phyloP scores from a whole-genome alignment of 2,797 vertebrate genomes.

The Melanotaenia pygmaea region DNA sequence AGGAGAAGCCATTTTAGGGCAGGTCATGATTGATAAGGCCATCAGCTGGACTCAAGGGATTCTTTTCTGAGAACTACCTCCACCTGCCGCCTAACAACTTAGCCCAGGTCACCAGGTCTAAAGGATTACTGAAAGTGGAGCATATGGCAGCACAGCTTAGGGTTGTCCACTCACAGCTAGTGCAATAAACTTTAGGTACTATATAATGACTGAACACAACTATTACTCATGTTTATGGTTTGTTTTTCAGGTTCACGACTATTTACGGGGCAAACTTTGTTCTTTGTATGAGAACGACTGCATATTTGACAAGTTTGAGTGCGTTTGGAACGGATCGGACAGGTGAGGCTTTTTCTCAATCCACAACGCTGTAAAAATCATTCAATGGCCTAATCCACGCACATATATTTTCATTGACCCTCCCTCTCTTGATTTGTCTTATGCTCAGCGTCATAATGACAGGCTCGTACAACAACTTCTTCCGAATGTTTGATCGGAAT shows the following conservation, averaged over 20 bases:
- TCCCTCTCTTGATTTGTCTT: background rate
- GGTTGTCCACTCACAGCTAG: conserved; percentile 10
- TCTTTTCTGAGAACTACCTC: conserved; percentile 44
- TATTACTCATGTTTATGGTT: background rate
- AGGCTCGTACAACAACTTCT: conserved; percentile 97
- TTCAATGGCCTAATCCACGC: background rate
- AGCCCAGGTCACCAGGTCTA: conserved; percentile 55
- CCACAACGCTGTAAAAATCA: background rate
- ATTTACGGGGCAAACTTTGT: conserved; percentile 96
- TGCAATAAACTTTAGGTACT: conserved; percentile 7
- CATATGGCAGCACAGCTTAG: conserved; percentile 61
- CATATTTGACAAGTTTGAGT: conserved; percentile 99
- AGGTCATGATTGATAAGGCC: conserved; percentile 72
- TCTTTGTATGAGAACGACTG: conserved; percentile 99
- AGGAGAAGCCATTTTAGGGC: conserved; percentile 55
- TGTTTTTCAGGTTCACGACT: conserved; percentile 92
- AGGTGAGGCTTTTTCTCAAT: conserved; percentile 82
- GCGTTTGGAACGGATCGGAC: conserved; percentile 99
- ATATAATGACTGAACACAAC: conserved; percentile 4
- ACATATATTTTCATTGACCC: conserved; percentile 5
- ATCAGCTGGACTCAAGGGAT: conserved; percentile 65
- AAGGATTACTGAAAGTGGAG: conserved; percentile 67
- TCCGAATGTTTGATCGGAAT: conserved; percentile 94
- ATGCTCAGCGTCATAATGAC: conserved; percentile 92
- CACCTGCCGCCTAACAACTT: conserved; percentile 64